Evolutionary conservation across 2,888 invertebrate species (phyloP).

Genomic region (Ichneumoninae sp.): DNA sequence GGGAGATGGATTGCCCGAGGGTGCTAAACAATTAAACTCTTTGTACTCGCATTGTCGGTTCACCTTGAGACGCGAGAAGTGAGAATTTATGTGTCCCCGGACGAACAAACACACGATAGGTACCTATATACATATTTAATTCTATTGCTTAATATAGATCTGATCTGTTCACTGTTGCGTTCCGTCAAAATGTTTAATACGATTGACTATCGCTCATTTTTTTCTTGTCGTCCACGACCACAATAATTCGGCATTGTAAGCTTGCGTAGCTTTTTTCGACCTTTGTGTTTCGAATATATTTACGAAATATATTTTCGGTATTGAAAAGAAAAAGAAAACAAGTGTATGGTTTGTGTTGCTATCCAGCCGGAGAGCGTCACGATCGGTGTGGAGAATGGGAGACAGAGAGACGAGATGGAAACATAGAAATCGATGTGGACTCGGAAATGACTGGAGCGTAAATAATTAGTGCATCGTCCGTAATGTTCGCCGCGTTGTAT

Average conservation of each 20-base stretch:
- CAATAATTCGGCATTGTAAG: neutral
- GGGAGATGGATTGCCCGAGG: neutral
- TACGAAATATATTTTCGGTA: neutral
- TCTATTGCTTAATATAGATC: constrained; percentile 24
- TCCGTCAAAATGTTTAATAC: neutral
- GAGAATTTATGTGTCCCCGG: constrained; percentile 42
- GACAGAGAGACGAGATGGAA: constrained; percentile 19
- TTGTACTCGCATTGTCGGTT: constrained; percentile 9
- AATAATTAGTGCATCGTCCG: constrained; percentile 8
- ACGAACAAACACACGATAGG: constrained; percentile 39
- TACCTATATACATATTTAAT: constrained; percentile 32
- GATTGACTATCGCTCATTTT: neutral
- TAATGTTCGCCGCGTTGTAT: neutral
- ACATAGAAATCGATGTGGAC: constrained; percentile 21
- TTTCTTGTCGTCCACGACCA: neutral
- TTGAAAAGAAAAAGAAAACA: neutral
- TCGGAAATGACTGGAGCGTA: neutral
- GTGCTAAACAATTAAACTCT: constrained; percentile 1
- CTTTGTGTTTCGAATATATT: neutral
- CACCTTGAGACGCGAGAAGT: constrained; percentile 25
- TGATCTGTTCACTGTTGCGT: neutral
- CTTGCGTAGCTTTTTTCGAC: neutral
- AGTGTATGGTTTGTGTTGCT: constrained; percentile 26
- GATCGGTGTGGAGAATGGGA: constrained; percentile 1
- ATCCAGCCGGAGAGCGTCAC: constrained; percentile 21